Evolutionary conservation across 2,888 invertebrate genomes (phyloP).

Genomic region (Cerceris ruficornis): DNA sequence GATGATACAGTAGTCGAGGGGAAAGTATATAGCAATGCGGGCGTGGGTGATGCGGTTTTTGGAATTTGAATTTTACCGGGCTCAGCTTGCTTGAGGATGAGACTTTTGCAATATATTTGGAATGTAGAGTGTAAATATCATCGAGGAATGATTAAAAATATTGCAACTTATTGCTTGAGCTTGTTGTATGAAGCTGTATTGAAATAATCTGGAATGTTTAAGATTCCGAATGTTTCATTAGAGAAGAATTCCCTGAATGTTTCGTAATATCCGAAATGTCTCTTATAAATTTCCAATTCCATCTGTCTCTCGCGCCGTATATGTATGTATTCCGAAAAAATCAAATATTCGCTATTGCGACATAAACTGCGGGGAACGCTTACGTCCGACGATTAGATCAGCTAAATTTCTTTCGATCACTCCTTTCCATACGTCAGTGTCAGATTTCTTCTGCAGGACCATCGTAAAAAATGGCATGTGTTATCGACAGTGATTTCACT

Average conservation of each 20-base stretch:
- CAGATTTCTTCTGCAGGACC: constrained; percentile 28
- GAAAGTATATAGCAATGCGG: too few relatives aligned
- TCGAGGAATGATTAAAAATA: too few relatives aligned
- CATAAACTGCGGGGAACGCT: constrained; percentile 19
- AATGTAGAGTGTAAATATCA: too few relatives aligned
- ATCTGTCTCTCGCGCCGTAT: not conserved
- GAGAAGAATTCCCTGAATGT: constrained; percentile 16
- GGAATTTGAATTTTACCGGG: not conserved
- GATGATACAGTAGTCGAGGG: too few relatives aligned
- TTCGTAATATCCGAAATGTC: constrained; percentile 18
- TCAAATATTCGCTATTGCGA: constrained; percentile 47
- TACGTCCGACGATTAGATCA: constrained; percentile 10
- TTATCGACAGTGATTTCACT: not conserved
- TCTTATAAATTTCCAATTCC: constrained; percentile 24
- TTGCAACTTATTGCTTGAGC: too few relatives aligned
- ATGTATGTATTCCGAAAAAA: constrained; percentile 11
- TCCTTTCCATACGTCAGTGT: not conserved
- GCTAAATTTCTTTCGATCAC: not conserved
- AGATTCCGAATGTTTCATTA: not conserved
- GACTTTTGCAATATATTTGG: too few relatives aligned
- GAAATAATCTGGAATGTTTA: too few relatives aligned
- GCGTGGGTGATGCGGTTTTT: too few relatives aligned
- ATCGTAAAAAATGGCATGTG: constrained; percentile 6
- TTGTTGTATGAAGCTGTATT: too few relatives aligned
- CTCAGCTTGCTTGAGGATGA: too few relatives aligned